phyloP scores from a whole-genome alignment of 2,797 vertebrate species.

The Diplodus puntazzo region DNA sequence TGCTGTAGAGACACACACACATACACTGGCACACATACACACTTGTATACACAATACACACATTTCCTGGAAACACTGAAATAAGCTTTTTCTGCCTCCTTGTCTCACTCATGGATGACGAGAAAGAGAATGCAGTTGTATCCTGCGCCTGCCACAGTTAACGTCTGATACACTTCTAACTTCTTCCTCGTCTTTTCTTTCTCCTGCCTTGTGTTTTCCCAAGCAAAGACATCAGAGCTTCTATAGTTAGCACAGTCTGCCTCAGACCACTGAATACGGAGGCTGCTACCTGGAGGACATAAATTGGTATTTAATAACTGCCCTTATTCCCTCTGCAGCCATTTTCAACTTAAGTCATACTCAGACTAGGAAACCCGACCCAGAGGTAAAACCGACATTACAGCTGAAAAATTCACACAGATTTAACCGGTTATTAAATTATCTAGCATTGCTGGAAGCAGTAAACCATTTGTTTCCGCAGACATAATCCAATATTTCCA shows the following conservation, averaged over 20 bases:
- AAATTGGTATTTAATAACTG: constrained; percentile 61
- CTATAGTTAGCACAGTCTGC: constrained; percentile 45
- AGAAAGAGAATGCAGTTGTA: constrained; percentile 63
- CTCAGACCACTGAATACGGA: constrained; percentile 32
- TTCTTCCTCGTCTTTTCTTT: constrained; percentile 21
- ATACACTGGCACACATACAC: constrained; percentile 24
- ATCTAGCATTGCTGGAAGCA: constrained; percentile 25
- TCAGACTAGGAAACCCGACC: constrained; percentile 52
- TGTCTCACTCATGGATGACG: constrained; percentile 60
- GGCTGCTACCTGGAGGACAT: constrained; percentile 62
- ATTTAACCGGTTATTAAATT: constrained; percentile 41
- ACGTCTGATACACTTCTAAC: constrained; percentile 5
- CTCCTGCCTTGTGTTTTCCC: constrained; percentile 38
- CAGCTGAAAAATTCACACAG: constrained; percentile 33
- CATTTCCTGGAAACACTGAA: constrained; percentile 73
- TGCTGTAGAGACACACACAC: constrained; percentile 56
- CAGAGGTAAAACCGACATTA: constrained; percentile 30
- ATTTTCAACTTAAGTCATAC: constrained; percentile 65
- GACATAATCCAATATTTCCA: constrained; percentile 19
- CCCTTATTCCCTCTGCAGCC: constrained; percentile 65
- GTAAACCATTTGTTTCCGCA: constrained; percentile 22
- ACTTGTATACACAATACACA: constrained; percentile 38
- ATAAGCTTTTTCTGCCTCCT: constrained; percentile 52
- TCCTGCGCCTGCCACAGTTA: constrained; percentile 34
- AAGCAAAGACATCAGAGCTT: constrained; percentile 29